phyloP scores from a whole-genome alignment of 2,888 invertebrate species.

The Aphidoletes aphidimyza region DNA sequence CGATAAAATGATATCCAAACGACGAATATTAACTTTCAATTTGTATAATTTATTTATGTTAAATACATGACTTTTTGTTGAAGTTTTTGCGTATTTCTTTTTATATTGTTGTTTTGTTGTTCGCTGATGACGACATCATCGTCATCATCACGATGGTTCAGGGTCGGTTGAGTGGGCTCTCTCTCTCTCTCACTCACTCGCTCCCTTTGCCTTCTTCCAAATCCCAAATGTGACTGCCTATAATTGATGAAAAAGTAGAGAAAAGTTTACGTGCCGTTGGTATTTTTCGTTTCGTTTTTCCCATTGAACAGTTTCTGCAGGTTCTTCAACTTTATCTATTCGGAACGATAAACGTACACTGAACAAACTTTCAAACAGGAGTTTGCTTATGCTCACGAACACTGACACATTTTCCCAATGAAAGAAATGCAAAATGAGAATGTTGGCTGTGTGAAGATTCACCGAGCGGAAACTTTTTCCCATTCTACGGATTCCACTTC shows the following conservation, averaged over 20 bases:
- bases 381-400: no score
- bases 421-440: constrained; percentile 11
- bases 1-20: constrained; percentile 43
- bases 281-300: background rate
- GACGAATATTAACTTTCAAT: constrained; percentile 46
- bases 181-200: no score
- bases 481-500: background rate
- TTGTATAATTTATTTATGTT: constrained; percentile 51
- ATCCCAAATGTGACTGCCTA: background rate
- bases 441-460: background rate
- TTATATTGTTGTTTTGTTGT: background rate
- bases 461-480: constrained; percentile 13
- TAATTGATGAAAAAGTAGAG: constrained; percentile 27
- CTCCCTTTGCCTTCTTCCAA: background rate
- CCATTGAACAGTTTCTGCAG: background rate
- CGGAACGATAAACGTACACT: background rate
- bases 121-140: background rate
- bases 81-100: background rate
- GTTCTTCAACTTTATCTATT: background rate
- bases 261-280: constrained; percentile 18
- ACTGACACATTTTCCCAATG: background rate
- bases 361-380: constrained; percentile 1
- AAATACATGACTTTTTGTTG: background rate
- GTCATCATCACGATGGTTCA: no score
- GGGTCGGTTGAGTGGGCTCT: no score